Evolutionary conservation across 2,113 vertebrate species (phyloP).

Genomic region (Dissostichus mawsoni): DNA sequence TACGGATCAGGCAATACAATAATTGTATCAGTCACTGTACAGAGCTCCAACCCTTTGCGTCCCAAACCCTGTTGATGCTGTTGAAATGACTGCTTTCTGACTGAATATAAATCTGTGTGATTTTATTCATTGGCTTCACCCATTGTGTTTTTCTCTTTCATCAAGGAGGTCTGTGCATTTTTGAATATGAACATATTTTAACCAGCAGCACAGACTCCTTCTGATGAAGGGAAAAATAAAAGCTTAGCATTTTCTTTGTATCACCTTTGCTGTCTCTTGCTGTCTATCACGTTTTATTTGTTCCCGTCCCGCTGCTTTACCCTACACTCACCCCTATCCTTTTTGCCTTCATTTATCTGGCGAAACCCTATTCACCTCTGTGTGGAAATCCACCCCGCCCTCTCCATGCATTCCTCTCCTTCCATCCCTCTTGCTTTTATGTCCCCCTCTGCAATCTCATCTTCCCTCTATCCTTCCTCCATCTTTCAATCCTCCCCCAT

Average conservation of each 20-base stretch:
- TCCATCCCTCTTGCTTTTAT: conserved; percentile 30
- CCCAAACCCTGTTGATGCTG: conserved; percentile 66
- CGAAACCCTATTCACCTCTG: neutral
- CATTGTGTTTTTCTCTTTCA: conserved; percentile 58
- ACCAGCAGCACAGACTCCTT: conserved; percentile 31
- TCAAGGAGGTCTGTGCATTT: conserved; percentile 28
- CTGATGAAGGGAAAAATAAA: conserved; percentile 62
- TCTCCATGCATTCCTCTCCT: conserved; percentile 49
- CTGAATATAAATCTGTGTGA: conserved; percentile 73
- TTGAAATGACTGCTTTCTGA: conserved; percentile 62
- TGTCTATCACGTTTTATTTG: conserved; percentile 22
- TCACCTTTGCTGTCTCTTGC: conserved; percentile 26
- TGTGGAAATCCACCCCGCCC: neutral
- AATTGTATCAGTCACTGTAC: conserved; percentile 14
- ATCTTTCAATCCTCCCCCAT: conserved; percentile 52
- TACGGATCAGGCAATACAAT: conserved; percentile 17
- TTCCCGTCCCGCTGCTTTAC: conserved; percentile 3
- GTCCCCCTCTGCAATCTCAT: conserved; percentile 2
- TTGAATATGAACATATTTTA: neutral
- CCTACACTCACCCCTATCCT: conserved; percentile 3
- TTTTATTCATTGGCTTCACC: conserved; percentile 69
- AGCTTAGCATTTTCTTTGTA: conserved; percentile 38
- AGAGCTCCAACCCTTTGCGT: conserved; percentile 2
- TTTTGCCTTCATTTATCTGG: conserved; percentile 1
- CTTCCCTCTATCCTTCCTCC: conserved; percentile 18